These are phyloP conservation scores for Nicator chloris DNA, from an alignment of 2,113 vertebrate genomes.

Conservation along the genomic window DNA sequence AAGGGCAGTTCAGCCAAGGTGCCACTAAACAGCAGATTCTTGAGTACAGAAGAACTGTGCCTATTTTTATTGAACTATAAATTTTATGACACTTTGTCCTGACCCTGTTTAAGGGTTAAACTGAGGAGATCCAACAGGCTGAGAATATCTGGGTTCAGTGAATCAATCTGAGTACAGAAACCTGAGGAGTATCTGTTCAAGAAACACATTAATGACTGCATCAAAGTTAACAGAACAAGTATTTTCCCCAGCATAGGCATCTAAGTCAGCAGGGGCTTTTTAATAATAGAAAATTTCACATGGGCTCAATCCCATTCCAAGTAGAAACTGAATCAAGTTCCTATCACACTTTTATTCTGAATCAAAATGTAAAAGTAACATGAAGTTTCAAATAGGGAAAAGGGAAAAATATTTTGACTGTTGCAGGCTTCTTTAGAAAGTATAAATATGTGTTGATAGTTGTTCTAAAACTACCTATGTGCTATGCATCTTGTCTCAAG, in stretches of 20 bases:
- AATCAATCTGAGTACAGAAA: not conserved
- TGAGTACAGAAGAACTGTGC: not conserved
- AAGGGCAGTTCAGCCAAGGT: not conserved
- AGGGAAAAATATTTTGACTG: not conserved
- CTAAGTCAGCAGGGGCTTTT: not conserved
- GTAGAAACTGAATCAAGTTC: not conserved
- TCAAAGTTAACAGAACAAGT: not conserved
- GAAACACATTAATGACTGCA: not conserved
- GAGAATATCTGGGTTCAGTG: not conserved
- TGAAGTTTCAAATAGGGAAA: not conserved
- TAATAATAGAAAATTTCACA: not conserved
- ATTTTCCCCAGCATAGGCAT: not conserved
- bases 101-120: not conserved
- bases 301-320: not conserved
- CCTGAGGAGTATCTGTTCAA: not conserved
- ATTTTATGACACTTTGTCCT: not conserved
- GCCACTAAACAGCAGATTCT: not conserved
- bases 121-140: not conserved
- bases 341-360: not conserved
- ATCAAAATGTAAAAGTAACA: not conserved
- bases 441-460: not conserved
- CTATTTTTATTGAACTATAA: not conserved
- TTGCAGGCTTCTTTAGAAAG: not conserved
- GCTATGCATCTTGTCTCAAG: not conserved
- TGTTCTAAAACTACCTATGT: not conserved